These are phyloP conservation scores for Ochotona curzoniae DNA, from an alignment of 2,113 vertebrate genomes.

Conservation along the genomic window DNA sequence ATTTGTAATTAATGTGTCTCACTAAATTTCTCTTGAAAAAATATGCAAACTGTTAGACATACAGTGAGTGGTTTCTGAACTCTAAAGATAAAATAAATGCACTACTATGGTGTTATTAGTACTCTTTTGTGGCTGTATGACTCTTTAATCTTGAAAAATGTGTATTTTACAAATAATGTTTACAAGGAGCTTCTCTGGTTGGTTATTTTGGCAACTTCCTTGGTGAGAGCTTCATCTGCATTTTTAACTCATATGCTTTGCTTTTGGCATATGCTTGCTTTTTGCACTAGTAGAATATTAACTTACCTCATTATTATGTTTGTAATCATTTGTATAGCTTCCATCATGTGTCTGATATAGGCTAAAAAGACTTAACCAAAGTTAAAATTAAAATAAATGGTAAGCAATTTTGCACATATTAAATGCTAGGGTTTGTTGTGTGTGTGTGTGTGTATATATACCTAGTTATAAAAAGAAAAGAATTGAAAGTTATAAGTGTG, in stretches of 20 bases:
- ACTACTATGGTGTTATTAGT: slow-evolving; percentile 83
- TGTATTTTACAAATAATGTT: slow-evolving; percentile 83
- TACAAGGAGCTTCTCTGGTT: slow-evolving; percentile 85
- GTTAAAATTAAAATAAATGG: slow-evolving; percentile 82
- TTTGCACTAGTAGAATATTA: slow-evolving; percentile 89
- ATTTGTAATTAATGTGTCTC: slow-evolving; percentile 87
- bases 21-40: slow-evolving; percentile 83
- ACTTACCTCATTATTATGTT: slow-evolving; percentile 87
- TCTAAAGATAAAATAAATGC: slow-evolving; percentile 86
- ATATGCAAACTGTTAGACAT: slow-evolving; percentile 86
- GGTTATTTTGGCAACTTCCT: slow-evolving; percentile 80
- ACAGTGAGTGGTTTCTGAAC: slow-evolving; percentile 70
- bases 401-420: slow-evolving; percentile 89
- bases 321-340: slow-evolving; percentile 86
- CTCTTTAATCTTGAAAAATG: slow-evolving; percentile 80
- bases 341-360: slow-evolving; percentile 82
- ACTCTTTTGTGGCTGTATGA: slow-evolving; percentile 84
- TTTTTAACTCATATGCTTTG: slow-evolving; percentile 84
- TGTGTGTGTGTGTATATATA: slow-evolving; percentile 71
- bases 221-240: slow-evolving; percentile 77
- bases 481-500: slow-evolving; percentile 71
- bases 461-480: slow-evolving; percentile 73
- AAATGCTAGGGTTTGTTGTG: slow-evolving; percentile 78
- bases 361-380: slow-evolving; percentile 86
- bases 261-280: slow-evolving; percentile 89